Base-by-base conservation (phyloP, 2,888 invertebrate genomes). In the Apamea anceps region DNA sequence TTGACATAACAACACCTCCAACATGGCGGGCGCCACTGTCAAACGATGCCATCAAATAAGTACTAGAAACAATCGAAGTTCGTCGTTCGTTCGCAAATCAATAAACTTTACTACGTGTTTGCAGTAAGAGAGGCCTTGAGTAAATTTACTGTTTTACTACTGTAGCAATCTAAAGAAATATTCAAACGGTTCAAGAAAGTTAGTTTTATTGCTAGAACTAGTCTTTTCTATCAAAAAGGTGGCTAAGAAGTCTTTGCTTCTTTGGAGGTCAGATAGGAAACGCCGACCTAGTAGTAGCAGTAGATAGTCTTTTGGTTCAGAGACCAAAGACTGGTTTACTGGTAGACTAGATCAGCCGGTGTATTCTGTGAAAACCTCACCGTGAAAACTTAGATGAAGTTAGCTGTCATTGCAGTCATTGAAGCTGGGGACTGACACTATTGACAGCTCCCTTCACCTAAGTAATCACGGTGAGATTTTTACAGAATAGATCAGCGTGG, bases 51-150 rank as follows among this genome's bases (percentile, higher is more conserved):
- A 45, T 72, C 18, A 65, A 75, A 57, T 25, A n/a, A n/a, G n/a
- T n/a, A 62, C 21, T 65, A 65, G 62, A 73, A 77, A 63, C 75
- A 77, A 81, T 76, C 21, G 51, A 75, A 75, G 66, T 75, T 82
- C n/a, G 28, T 25, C 32, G 32, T 32, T 32, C 32, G 32, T 32
- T 2, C 45, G 18, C 62, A 54, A 76, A 85, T 70, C 87, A 82
- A 82, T 87, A 82, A 87, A 82, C 60, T 80, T 82, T 77, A 79
- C 45, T 54, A 60, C 74, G 74, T 79, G 75, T 76, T 75, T 32
- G 65, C 65, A 72, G 13, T 74, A 57, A 78, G n/a, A 68, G 45
- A 15, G 6, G 37, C n/a, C 62, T 25, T 32, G n/a, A 66, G 54
- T 76, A 60, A 72, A 77, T 54, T 68, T 37, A 65, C 25, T 66